phyloP scores from a whole-genome alignment of 2,113 vertebrate genomes.

The Malurus alboscapulatus region DNA sequence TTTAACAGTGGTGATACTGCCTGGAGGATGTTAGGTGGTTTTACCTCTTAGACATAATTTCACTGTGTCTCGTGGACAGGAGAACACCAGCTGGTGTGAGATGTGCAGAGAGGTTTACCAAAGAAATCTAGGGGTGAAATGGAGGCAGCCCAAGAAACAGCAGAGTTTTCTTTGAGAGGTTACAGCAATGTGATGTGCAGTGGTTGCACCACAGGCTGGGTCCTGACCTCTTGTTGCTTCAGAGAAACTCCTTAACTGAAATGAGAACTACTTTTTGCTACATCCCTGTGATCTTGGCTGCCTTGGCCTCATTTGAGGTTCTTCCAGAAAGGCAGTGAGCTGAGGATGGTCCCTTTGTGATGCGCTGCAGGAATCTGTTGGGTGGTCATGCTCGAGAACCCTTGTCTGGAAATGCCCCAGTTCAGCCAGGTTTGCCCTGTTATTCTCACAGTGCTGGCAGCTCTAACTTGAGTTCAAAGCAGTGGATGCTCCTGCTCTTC shows the following conservation, averaged over 20 bases:
- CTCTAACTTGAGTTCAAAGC: background rate
- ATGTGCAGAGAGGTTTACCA: background rate
- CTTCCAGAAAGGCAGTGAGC: background rate
- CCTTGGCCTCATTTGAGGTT: background rate
- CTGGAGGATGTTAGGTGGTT: background rate
- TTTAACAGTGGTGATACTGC: background rate
- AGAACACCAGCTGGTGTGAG: background rate
- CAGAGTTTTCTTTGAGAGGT: background rate
- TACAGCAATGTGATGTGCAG: background rate
- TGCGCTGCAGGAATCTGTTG: background rate
- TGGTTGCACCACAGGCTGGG: fast-evolving
- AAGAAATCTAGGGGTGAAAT: background rate
- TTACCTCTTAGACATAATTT: background rate
- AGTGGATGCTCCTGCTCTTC: background rate
- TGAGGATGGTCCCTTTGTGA: background rate
- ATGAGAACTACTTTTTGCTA: background rate
- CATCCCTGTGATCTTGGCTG: background rate
- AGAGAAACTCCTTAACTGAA: background rate
- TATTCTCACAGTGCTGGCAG: background rate
- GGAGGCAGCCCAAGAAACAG: background rate
- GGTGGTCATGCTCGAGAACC: background rate
- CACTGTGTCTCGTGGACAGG: fast-evolving
- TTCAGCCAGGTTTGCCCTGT: background rate
- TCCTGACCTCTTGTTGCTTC: background rate
- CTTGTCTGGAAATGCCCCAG: background rate